These are phyloP conservation scores for Aethes cnicana DNA, from an alignment of 2,888 invertebrate species.

Conservation along the genomic window DNA sequence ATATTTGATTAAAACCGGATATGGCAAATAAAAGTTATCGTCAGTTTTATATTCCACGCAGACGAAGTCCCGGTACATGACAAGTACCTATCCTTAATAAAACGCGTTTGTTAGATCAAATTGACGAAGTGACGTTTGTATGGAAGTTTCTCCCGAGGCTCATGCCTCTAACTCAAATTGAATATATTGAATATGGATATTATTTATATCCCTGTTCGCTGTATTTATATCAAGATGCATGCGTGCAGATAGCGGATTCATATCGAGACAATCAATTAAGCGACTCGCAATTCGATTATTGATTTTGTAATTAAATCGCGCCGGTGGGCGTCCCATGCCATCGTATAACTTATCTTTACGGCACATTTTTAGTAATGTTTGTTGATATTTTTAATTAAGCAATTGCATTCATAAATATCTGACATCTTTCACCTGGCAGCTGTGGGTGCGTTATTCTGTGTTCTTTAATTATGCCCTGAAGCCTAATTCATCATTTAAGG, in stretches of 20 bases:
- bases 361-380: constrained; percentile 50
- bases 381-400: constrained; percentile 62
- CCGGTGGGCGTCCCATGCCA: constrained; percentile 59
- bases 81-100: too few species aligned
- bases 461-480: too few species aligned
- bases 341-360: constrained; percentile 52
- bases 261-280: constrained; percentile 73
- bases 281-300: constrained; percentile 73
- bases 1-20: too few species aligned
- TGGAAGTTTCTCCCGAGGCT: too few species aligned
- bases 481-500: too few species aligned
- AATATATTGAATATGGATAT: constrained; percentile 2
- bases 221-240: constrained; percentile 50
- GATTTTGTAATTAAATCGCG: constrained; percentile 78
- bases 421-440: constrained; percentile 29
- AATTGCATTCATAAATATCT: constrained; percentile 39
- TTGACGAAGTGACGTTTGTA: too few species aligned
- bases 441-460: constrained; percentile 14
- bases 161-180: background rate
- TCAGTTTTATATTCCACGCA: too few species aligned
- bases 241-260: constrained; percentile 59
- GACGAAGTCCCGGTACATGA: too few species aligned
- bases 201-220: constrained; percentile 28
- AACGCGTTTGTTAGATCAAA: too few species aligned
- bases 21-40: too few species aligned